phyloP scores from a whole-genome alignment of 1,140 invertebrate genomes.

The Phortica variegata region DNA sequence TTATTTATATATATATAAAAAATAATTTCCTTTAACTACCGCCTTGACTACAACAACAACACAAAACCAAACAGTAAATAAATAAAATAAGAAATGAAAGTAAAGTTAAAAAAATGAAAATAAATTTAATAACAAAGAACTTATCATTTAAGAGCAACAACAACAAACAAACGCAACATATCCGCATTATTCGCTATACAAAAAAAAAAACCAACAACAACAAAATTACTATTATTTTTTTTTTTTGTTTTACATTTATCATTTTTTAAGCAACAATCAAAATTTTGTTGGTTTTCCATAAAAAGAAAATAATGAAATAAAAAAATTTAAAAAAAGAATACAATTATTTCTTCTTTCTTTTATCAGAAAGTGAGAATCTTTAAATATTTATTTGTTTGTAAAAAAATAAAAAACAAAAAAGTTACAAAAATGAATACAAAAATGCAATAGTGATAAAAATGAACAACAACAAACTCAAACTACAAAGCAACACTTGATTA shows the following conservation, averaged over 20 bases:
- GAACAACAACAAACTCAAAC: constrained; percentile 4
- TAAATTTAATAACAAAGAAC: constrained; percentile 12
- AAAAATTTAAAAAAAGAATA: neutral
- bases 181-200: constrained; percentile 7
- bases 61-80: neutral
- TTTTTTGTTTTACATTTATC: too few relatives aligned
- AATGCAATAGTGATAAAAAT: constrained; percentile 49
- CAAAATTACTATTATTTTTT: constrained; percentile 5
- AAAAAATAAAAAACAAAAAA: constrained; percentile 25
- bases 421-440: constrained; percentile 21
- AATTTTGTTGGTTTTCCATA: too few relatives aligned
- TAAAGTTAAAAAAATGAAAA: constrained; percentile 10
- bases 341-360: constrained; percentile 16
- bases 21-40: neutral
- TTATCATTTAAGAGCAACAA: constrained; percentile 6
- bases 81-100: constrained; percentile 10
- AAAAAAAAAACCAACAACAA: constrained; percentile 6
- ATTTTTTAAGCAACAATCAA: too few relatives aligned
- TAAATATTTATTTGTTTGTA: constrained; percentile 23
- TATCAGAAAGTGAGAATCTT: constrained; percentile 36
- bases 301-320: too few relatives aligned
- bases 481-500: constrained; percentile 1
- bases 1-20: constrained; percentile 7
- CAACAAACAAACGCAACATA: constrained; percentile 26
- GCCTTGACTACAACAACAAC: constrained; percentile 14